These are phyloP conservation scores for Nomada goodeniana DNA, from an alignment of 2,888 invertebrate species.

Conservation along the genomic window DNA sequence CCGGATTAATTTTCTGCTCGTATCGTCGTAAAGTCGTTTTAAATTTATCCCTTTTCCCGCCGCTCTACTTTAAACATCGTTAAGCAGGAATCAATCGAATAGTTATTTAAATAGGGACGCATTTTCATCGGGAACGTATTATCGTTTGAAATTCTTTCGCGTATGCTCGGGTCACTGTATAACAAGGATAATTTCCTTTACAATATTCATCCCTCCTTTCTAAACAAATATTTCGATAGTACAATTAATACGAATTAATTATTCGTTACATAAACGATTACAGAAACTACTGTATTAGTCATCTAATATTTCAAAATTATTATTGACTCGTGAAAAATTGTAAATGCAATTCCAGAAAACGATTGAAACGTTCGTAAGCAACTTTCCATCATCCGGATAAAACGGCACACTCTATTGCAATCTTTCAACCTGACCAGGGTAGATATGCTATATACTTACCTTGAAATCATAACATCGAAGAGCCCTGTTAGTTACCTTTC, in stretches of 20 bases:
- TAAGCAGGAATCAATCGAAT: neutral
- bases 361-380: neutral
- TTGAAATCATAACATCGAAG: constrained; percentile 19
- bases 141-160: neutral
- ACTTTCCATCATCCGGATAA: neutral
- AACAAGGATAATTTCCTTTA: neutral
- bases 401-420: neutral
- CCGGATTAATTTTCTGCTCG: constrained; percentile 36
- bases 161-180: too few relatives aligned
- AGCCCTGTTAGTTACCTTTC: constrained; percentile 16
- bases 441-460: neutral
- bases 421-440: neutral
- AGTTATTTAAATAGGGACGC: too few relatives aligned
- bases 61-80: constrained; percentile 10
- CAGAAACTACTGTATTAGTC: too few relatives aligned
- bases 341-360: neutral
- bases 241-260: too few relatives aligned
- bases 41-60: constrained; percentile 21
- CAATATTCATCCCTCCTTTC: too few relatives aligned
- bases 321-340: too few relatives aligned
- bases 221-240: too few relatives aligned
- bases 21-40: constrained; percentile 13
- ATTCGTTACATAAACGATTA: too few relatives aligned
- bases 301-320: too few relatives aligned
- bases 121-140: neutral